phyloP scores from a whole-genome alignment of 2,797 vertebrate species.

The Silurus lanzhouensis region DNA sequence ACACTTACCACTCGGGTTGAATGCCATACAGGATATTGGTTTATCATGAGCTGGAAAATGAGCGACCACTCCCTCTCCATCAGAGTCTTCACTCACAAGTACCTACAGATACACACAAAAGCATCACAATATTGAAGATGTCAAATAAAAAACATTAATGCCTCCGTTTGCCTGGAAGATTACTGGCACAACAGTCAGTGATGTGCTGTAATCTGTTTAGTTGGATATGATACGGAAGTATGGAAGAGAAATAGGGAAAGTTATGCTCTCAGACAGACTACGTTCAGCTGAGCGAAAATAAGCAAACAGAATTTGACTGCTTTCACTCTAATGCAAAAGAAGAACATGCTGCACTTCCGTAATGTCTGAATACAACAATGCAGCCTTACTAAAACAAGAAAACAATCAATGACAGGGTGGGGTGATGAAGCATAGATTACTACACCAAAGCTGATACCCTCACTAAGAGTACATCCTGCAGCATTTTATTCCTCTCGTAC shows the following conservation, averaged over 20 bases:
- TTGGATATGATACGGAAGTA: not conserved
- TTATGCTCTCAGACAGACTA: slow-evolving; percentile 7
- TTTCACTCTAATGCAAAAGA: not conserved
- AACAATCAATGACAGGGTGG: not conserved
- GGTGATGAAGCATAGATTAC: not conserved
- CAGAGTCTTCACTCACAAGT: slow-evolving; percentile 92
- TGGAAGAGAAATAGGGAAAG: not conserved
- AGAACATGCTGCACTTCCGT: not conserved
- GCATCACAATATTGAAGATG: slow-evolving; percentile 32
- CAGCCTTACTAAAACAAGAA: not conserved
- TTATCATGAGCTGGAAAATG: slow-evolving; percentile 99
- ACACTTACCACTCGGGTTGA: slow-evolving; percentile 93
- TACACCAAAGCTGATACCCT: not conserved
- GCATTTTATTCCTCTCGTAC: not conserved
- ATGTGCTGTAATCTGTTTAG: slow-evolving; percentile 45
- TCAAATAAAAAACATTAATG: slow-evolving; percentile 13
- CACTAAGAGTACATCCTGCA: not conserved
- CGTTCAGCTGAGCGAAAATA: slow-evolving; percentile 28
- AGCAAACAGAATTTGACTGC: not conserved
- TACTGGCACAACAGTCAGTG: slow-evolving; percentile 16
- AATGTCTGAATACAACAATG: not conserved
- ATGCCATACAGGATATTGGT: slow-evolving; percentile 98
- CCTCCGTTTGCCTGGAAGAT: not conserved
- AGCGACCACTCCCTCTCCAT: slow-evolving; percentile 92
- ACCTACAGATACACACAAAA: slow-evolving; percentile 75